Evolutionary conservation across 2,888 invertebrate genomes (phyloP).

Genomic region (Lathronympha strigana): DNA sequence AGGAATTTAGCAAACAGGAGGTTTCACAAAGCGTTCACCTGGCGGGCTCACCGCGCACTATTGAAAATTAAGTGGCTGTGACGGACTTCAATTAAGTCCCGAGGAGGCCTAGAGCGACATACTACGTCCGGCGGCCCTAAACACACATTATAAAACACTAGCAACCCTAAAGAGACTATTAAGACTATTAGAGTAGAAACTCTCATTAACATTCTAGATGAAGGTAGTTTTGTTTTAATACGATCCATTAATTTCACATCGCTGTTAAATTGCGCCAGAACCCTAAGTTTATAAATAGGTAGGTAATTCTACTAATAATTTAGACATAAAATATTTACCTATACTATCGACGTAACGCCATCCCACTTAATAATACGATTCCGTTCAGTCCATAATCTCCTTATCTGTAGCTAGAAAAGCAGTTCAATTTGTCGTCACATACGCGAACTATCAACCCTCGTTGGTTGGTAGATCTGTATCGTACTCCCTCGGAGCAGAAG

Average conservation of each 20-base stretch:
- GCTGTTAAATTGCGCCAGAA: not conserved
- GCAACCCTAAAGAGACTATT: not conserved
- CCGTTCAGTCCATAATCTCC: constrained; percentile 48
- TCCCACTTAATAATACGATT: constrained; percentile 16
- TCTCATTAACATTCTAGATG: not conserved
- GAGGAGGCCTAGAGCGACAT: constrained; percentile 56
- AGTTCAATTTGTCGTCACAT: constrained; percentile 48
- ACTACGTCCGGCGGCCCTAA: constrained; percentile 47
- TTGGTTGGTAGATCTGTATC: constrained; percentile 68
- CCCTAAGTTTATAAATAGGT: too few species aligned
- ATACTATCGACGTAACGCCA: constrained; percentile 13
- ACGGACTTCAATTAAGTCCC: constrained; percentile 70
- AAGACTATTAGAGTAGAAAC: constrained; percentile 1
- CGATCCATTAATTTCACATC: not conserved
- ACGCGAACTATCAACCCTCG: constrained; percentile 51
- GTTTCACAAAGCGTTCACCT: constrained; percentile 78
- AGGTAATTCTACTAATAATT: too few species aligned
- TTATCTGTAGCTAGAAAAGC: constrained; percentile 49
- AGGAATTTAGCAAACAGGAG: constrained; percentile 80
- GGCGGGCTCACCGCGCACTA: constrained; percentile 57
- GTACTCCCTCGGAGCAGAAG: not conserved
- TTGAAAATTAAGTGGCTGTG: constrained; percentile 74
- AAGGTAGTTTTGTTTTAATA: not conserved
- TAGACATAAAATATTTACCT: too few species aligned
- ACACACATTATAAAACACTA: constrained; percentile 20